Evolutionary conservation across 2,888 invertebrate species (phyloP), one percentile per base, ranked within the genome.

Genomic region (Deroplatys truncata): DNA sequence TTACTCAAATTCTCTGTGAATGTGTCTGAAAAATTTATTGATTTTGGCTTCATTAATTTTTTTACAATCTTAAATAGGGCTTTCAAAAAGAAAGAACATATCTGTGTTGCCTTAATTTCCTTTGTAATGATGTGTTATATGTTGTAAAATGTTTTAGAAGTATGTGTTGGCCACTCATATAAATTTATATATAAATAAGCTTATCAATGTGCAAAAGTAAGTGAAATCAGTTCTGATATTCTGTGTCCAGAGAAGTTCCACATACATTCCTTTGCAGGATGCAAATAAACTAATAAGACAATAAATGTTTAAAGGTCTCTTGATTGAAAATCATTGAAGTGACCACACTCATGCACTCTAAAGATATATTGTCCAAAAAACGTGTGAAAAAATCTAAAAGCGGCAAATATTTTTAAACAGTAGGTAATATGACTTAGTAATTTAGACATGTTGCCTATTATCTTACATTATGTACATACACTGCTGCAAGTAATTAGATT

Each of bases 81-180:
- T 88, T 88, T 56, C 35, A 85, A 20, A 72, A 72, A 56, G n/a
- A 84, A 56, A 29, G 28, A 56, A 84, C 43, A 83, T 88, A 84
- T 84, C 84, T 72, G 84, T 85, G 85, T 56, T 84, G 56, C 85
- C 85, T 56, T 84, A n/a, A 9, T 88, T 84, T 56, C 88, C n/a
- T 56, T 85, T 88, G 43, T 85, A n/a, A 35, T 85, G 31, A 85
- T 88, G 56, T 72, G 56, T 84, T 88, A 72, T 88, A 28, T 88
- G 88, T 88, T 88, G 88, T 88, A 72, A 49, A n/a, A 84, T 88
- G 84, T 43, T 82, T 82, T 35, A 35, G 84, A 84, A 84, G 29
- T 84, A 29, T 84, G 84, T 28, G 29, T 15, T 85, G 28, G 43
- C 35, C 28, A 85, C n/a, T 85, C 43, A 35, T 13, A 43, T 43